Conservation (phyloP, 1,140 invertebrate species). For the Wiebesia pumilae region DNA sequence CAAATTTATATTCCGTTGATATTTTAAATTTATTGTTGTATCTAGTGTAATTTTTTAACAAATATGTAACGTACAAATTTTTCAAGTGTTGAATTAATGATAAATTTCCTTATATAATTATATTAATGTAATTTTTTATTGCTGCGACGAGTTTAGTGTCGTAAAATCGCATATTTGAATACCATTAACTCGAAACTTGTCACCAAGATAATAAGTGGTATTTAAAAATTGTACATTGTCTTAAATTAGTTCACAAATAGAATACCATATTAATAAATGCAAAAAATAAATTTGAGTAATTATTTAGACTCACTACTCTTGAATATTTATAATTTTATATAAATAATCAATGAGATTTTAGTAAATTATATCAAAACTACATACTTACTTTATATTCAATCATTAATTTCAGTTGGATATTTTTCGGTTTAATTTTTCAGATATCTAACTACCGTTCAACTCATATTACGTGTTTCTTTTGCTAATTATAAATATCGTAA, state of each 20-base stretch:
- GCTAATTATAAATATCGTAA: no score
- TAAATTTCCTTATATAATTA: not conserved
- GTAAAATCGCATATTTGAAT: constrained; percentile 7
- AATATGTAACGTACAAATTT: no score
- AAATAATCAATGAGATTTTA: constrained; percentile 30
- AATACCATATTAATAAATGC: not conserved
- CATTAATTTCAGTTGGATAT: not conserved
- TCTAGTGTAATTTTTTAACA: no score
- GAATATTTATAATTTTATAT: constrained; percentile 14
- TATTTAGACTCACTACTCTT: not conserved
- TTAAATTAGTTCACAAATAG: not conserved
- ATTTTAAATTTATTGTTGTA: no score
- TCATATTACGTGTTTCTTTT: not conserved
- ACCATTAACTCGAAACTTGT: not conserved
- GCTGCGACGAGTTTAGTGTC: not conserved
- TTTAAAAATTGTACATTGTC: not conserved
- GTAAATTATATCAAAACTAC: not conserved
- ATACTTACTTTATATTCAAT: not conserved
- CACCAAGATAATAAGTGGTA: not conserved
- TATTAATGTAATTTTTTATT: not conserved
- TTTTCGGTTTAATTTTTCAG: not conserved
- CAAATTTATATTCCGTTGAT: no score
- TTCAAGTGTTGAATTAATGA: not conserved
- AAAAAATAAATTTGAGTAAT: not conserved
- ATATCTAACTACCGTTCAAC: not conserved